Conservation (phyloP, 1,140 invertebrate genomes). For the Pentalonia nigronervosa region DNA sequence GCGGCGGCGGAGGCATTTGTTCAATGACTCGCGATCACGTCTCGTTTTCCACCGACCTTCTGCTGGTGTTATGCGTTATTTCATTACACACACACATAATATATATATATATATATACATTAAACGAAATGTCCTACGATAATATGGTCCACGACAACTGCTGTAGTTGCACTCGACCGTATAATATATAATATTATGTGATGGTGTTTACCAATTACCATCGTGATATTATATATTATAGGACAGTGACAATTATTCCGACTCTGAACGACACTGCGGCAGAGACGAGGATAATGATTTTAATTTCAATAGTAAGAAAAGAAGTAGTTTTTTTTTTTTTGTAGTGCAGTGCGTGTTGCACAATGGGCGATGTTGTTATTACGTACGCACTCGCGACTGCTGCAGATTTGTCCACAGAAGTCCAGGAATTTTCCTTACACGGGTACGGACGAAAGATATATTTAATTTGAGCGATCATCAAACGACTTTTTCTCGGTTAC, state of each 20-base stretch:
- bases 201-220: background rate
- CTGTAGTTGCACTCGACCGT: background rate
- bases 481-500: background rate
- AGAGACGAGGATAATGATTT: background rate
- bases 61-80: slow-evolving; percentile 14
- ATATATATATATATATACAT: background rate
- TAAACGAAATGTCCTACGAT: background rate
- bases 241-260: background rate
- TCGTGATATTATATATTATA: background rate
- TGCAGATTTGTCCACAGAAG: background rate
- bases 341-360: background rate
- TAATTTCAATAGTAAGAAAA: background rate
- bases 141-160: background rate
- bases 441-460: background rate
- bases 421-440: background rate
- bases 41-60: slow-evolving; percentile 33
- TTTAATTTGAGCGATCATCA: background rate
- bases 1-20: slow-evolving; percentile 23
- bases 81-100: background rate
- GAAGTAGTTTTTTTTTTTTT: background rate
- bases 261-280: background rate
- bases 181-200: background rate
- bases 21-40: slow-evolving; percentile 39
- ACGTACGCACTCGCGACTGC: background rate
- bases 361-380: background rate